Evolutionary conservation across 2,797 vertebrate genomes (phyloP), one percentile per base, ranked within the genome.

Genomic region (Channa striata): DNA sequence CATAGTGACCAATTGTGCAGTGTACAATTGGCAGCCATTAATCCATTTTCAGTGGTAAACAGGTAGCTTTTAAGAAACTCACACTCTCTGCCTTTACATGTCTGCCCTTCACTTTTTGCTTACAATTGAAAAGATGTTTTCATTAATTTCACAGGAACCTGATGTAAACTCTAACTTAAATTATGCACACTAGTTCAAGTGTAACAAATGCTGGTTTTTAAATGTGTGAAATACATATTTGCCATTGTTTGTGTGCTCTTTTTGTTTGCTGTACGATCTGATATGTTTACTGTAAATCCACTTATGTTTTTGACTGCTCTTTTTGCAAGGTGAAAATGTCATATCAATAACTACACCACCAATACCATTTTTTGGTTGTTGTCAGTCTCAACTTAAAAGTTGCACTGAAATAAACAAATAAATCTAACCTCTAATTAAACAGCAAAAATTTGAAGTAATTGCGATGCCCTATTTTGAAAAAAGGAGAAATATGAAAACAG

Each of bases 381-480:
- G 86, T 84, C 90, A 91, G 87, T 90, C 74, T 86, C 54, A 62
- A 80, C 75, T 81, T 85, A 81, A 75, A 85, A 88, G 78, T 91
- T 84, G 76, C 68, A 81, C 60, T 25, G 62, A 84, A 91, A 92
- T 81, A 89, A 91, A 90, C 74, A 80, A 81, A 87, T 84, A 71
- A 80, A 83, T 82, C 74, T 74, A 89, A 89, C 80, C 80, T 87
- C 85, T 85, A 89, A 91, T 93, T 89, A 89, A 91, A 89, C 83
- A 79, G 87, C 52, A 79, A 82, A 87, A 88, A 89, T 85, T 48
- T 86, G 68, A 90, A 92, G 81, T 93, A 93, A 94, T 92, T 93
- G 87, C 87, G 85, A 84, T 93, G 93, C 75, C 93, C 93, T 93
- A 93, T 92, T 94, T 93, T 85, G 83, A 72, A 88, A 90, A 89